phyloP scores from a whole-genome alignment of 2,888 invertebrate genomes.

The Tetrapedia diversipes region DNA sequence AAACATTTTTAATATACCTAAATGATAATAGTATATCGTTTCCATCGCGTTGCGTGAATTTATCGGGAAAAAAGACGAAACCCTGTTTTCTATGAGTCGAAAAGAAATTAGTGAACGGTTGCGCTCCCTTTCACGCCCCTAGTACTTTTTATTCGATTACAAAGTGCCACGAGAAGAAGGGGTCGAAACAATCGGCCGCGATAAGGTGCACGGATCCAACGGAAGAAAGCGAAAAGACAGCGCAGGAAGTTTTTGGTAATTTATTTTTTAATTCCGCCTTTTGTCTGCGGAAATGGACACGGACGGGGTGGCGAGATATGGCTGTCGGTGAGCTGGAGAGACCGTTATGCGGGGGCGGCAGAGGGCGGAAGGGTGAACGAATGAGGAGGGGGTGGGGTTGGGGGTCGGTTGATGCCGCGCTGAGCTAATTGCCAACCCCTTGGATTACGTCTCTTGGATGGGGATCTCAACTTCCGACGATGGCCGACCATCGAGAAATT shows the following conservation, averaged over 20 bases:
- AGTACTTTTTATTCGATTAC: slow-evolving; percentile 11
- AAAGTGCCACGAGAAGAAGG: background rate
- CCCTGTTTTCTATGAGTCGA: slow-evolving; percentile 19
- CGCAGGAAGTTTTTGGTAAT: slow-evolving; percentile 69
- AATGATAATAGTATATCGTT: too few relatives aligned
- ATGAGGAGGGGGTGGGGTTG: slow-evolving; percentile 46
- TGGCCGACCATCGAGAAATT: slow-evolving; percentile 60
- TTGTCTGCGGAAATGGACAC: slow-evolving; percentile 67
- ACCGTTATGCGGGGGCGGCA: slow-evolving; percentile 38
- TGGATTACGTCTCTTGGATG: slow-evolving; percentile 81
- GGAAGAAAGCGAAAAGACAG: slow-evolving; percentile 21
- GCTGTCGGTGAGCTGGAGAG: slow-evolving; percentile 49
- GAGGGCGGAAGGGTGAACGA: slow-evolving; percentile 60
- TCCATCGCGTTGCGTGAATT: too few relatives aligned
- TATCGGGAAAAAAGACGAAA: background rate
- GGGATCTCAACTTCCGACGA: slow-evolving; percentile 71
- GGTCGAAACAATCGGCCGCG: slow-evolving; percentile 14
- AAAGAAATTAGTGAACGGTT: slow-evolving; percentile 32
- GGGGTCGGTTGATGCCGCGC: slow-evolving; percentile 70
- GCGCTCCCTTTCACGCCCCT: background rate
- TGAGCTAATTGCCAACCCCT: slow-evolving; percentile 79
- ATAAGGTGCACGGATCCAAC: slow-evolving; percentile 21
- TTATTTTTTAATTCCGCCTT: slow-evolving; percentile 78
- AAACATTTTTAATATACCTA: too few relatives aligned
- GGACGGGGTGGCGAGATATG: slow-evolving; percentile 56